Base-by-base conservation (phyloP, 2,888 invertebrate genomes). In the Carcina quercana region DNA sequence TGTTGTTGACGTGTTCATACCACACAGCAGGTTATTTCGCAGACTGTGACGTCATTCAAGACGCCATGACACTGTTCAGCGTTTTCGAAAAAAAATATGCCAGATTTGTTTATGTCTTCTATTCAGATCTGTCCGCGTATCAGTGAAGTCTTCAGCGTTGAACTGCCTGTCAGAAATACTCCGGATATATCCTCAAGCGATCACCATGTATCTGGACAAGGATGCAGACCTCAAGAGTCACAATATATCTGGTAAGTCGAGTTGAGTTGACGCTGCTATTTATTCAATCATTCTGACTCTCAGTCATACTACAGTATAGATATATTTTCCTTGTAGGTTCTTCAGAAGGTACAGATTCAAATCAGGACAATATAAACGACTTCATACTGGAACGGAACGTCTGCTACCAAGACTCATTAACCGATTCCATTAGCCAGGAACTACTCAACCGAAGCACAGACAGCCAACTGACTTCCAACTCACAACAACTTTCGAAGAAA, bases 141-240 rank as follows among this genome's bases (percentile, higher is more conserved):
- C 97, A 35, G 93, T 96, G 1, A 97, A 97, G 73, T 91, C 94
- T 5, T 87, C 97, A 20, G 94, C 96, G 0, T 62, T 97, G 12
- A 88, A 88, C 32, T 96, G 95, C 59, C 66, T 97, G 13, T 89
- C 91, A 0, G 89, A 90, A 45, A 88, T 94, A 32, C 71, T 95
- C 19, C 87, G 88, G 21, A 63, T 95, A 13, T 89, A 89, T 50
- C 96, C 97, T 0, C 86, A 88, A 43, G 82, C 91, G 3, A 86
- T 96, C 35, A 87, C 91, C 1, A 63, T 91, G 43, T 86, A 86
- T 44, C 54, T 91, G 37, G 88, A 89, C 52, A 88, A 87, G 42
- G 88, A 86, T 42, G 86, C 76, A 0, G 83, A 80, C 37, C 21
- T 53, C 0, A 80, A 78, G 37, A 52, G 54, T 15, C 75, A 78